Conservation (phyloP, 2,888 invertebrate genomes). For the Panopea generosa region DNA sequence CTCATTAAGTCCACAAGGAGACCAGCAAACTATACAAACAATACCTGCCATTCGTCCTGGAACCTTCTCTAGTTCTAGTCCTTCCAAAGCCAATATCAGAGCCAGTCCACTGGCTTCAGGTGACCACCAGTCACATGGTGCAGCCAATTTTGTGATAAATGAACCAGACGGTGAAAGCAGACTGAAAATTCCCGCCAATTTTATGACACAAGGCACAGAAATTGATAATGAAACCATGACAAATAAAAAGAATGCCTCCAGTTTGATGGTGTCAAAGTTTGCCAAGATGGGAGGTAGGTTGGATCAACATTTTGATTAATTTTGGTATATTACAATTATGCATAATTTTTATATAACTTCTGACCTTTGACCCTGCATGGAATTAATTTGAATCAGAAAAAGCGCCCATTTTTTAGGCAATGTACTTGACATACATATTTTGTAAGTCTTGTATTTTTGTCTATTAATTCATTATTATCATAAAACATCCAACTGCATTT, state of each 20-base stretch:
- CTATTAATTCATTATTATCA: too few relatives aligned
- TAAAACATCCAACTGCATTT: too few relatives aligned
- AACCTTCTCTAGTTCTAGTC: background rate
- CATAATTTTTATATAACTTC: too few relatives aligned
- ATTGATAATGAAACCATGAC: conserved; percentile 36
- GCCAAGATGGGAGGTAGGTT: conserved; percentile 61
- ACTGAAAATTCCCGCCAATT: conserved; percentile 46
- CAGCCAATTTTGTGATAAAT: conserved; percentile 33
- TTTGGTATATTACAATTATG: too few relatives aligned
- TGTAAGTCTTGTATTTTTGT: too few relatives aligned
- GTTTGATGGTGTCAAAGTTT: conserved; percentile 49
- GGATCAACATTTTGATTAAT: background rate
- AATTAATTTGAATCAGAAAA: too few relatives aligned
- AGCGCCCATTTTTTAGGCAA: too few relatives aligned
- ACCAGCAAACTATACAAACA: too few relatives aligned
- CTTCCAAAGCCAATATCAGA: background rate
- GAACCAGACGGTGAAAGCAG: conserved; percentile 12
- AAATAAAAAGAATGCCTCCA: conserved; percentile 14
- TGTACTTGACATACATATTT: too few relatives aligned
- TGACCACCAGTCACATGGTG: background rate
- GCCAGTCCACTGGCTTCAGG: too few relatives aligned
- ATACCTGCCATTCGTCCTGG: background rate
- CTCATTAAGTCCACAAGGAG: conserved; percentile 2
- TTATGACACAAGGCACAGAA: conserved; percentile 40
- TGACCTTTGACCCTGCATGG: too few relatives aligned